These are phyloP conservation scores for Folsomia manolachei DNA, from an alignment of 2,888 invertebrate genomes.

Conservation along the genomic window DNA sequence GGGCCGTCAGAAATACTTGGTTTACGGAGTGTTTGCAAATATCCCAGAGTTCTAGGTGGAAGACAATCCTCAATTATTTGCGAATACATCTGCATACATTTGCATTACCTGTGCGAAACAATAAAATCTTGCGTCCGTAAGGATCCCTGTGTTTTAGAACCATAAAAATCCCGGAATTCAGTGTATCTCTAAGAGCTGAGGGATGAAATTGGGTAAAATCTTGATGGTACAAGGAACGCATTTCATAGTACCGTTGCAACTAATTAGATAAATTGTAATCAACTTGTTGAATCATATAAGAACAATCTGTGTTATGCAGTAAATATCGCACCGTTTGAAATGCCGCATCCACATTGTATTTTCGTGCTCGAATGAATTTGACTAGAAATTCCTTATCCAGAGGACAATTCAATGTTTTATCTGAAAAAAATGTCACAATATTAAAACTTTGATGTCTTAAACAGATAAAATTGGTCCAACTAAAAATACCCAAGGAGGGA, in stretches of 20 bases:
- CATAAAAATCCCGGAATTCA: conserved; percentile 28
- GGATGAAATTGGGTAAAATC: conserved; percentile 27
- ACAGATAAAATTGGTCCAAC: no score
- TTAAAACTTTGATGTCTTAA: no score
- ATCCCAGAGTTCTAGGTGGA: conserved; percentile 32
- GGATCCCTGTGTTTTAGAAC: conserved; percentile 32
- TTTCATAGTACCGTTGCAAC: conserved; percentile 33
- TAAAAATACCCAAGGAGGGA: no score
- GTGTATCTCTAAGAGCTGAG: conserved; percentile 9
- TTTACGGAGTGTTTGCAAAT: conserved; percentile 23
- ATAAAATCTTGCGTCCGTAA: conserved; percentile 28
- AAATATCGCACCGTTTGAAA: conserved; percentile 35
- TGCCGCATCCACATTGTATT: conserved; percentile 29
- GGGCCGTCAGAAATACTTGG: conserved; percentile 29
- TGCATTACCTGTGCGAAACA: conserved; percentile 29
- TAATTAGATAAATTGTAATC: no score
- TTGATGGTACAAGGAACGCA: conserved; percentile 19
- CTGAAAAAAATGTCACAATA: no score
- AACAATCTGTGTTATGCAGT: no score
- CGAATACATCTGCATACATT: no score
- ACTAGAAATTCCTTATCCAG: conserved; percentile 33
- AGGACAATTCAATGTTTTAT: conserved; percentile 18
- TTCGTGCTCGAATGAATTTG: conserved; percentile 33
- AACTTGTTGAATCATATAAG: no score
- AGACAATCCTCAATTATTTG: no score